Percentiles rank a stretch among this genome's conserved stretches.
Evolutionary conservation across 2,797 vertebrate genomes (phyloP).

Genomic region (Phoxinus dragarum): DNA sequence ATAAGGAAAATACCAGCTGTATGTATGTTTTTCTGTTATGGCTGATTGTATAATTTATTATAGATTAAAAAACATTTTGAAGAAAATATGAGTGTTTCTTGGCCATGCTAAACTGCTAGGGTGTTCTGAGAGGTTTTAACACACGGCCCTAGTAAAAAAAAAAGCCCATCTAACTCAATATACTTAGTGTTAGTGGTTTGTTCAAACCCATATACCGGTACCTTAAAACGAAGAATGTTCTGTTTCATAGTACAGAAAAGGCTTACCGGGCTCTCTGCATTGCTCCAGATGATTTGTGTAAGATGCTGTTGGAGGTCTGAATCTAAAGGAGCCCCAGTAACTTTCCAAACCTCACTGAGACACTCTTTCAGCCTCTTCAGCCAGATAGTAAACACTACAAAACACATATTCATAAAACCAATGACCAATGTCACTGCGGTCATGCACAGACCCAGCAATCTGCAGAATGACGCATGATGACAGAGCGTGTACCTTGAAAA

Average conservation of each 20-base stretch:
- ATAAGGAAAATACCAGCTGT: conserved; percentile 11
- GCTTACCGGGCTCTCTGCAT: conserved; percentile 86
- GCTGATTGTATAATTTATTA: neutral
- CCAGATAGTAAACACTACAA: conserved; percentile 83
- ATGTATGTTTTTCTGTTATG: neutral
- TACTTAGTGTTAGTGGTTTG: neutral
- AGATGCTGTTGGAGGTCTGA: conserved; percentile 72
- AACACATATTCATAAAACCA: neutral
- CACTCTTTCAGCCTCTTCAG: conserved; percentile 82
- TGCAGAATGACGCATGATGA: neutral
- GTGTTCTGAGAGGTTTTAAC: neutral
- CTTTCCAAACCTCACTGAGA: conserved; percentile 75
- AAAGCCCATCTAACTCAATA: neutral
- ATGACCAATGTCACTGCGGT: neutral
- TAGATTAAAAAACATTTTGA: neutral
- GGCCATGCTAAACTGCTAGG: neutral
- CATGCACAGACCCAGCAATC: neutral
- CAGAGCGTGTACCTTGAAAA: conserved; percentile 83
- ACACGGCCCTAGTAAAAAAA: neutral
- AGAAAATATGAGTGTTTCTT: neutral
- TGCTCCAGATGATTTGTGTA: conserved; percentile 83
- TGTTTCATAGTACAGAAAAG: neutral
- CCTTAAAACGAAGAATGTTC: neutral
- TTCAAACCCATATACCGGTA: neutral
- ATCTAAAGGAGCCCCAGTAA: conserved; percentile 66